These are phyloP conservation scores for Strix aluco DNA, from an alignment of 2,113 vertebrate species.

Conservation along the genomic window DNA sequence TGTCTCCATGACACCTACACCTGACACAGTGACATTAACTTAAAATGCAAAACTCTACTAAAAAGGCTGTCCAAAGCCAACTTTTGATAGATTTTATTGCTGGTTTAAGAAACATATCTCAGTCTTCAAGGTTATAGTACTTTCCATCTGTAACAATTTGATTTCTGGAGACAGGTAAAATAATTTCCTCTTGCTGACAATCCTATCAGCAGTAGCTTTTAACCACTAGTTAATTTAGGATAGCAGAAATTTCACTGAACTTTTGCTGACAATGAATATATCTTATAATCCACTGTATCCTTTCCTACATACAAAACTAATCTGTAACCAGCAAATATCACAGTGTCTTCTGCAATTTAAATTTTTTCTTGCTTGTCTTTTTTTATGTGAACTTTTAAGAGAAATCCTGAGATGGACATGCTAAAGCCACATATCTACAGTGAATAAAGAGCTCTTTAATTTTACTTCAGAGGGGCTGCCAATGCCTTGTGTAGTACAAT, in stretches of 20 bases:
- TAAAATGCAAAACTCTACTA: background rate
- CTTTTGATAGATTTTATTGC: background rate
- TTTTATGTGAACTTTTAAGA: background rate
- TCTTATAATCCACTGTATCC: background rate
- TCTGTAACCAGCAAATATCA: background rate
- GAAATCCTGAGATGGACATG: background rate
- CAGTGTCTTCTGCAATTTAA: background rate
- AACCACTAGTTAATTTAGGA: background rate
- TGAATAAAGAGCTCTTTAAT: background rate
- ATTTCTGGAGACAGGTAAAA: background rate
- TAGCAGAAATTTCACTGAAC: background rate
- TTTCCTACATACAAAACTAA: background rate
- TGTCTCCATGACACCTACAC: background rate
- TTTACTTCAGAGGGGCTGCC: background rate
- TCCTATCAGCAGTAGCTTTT: conserved; percentile 26
- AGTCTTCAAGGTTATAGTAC: background rate
- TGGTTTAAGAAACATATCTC: background rate
- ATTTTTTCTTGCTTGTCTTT: background rate
- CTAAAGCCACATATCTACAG: background rate
- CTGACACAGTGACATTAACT: background rate
- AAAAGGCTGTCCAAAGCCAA: background rate
- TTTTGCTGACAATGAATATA: background rate
- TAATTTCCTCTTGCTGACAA: conserved; percentile 45
- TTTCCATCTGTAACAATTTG: background rate
- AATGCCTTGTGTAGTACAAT: background rate